Conservation (phyloP, 2,888 invertebrate species). For the Phanerotoma sp. region DNA sequence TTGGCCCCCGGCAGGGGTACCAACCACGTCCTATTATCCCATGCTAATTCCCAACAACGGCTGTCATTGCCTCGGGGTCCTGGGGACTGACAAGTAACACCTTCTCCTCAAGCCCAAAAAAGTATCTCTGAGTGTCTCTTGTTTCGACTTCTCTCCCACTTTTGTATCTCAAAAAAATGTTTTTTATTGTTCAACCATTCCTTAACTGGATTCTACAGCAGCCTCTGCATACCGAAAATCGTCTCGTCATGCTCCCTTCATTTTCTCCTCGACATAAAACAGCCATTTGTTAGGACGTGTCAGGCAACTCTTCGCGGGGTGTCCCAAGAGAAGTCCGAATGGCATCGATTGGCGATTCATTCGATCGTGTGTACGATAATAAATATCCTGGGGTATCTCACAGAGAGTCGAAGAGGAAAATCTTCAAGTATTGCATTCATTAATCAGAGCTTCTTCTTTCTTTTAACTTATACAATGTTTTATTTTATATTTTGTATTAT, state of each 20-base stretch:
- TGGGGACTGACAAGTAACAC: slow-evolving; percentile 55
- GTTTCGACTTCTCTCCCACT: slow-evolving; percentile 31
- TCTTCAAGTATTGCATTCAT: not conserved
- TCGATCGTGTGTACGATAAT: slow-evolving; percentile 51
- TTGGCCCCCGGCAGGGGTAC: slow-evolving; percentile 47
- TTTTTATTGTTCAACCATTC: slow-evolving; percentile 17
- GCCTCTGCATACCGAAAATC: slow-evolving; percentile 48
- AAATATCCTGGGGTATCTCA: slow-evolving; percentile 38
- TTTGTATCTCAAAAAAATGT: slow-evolving; percentile 28
- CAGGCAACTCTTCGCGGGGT: slow-evolving; percentile 53
- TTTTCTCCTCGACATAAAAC: slow-evolving; percentile 57
- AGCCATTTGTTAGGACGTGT: slow-evolving; percentile 57
- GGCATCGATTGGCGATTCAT: slow-evolving; percentile 57
- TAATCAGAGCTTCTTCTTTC: not conserved
- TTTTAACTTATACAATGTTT: not conserved
- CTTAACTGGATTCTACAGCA: slow-evolving; percentile 23
- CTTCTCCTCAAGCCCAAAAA: slow-evolving; percentile 47
- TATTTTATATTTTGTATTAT: not conserved
- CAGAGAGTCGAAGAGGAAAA: slow-evolving; percentile 3
- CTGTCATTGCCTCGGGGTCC: slow-evolving; percentile 56
- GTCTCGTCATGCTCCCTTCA: slow-evolving; percentile 58
- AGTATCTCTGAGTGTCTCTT: slow-evolving; percentile 45
- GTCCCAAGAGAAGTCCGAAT: slow-evolving; percentile 35
- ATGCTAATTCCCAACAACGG: slow-evolving; percentile 56
- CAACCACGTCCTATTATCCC: slow-evolving; percentile 55